These are phyloP conservation scores for Erebia aethiops DNA, from an alignment of 2,888 invertebrate species.

Conservation along the genomic window DNA sequence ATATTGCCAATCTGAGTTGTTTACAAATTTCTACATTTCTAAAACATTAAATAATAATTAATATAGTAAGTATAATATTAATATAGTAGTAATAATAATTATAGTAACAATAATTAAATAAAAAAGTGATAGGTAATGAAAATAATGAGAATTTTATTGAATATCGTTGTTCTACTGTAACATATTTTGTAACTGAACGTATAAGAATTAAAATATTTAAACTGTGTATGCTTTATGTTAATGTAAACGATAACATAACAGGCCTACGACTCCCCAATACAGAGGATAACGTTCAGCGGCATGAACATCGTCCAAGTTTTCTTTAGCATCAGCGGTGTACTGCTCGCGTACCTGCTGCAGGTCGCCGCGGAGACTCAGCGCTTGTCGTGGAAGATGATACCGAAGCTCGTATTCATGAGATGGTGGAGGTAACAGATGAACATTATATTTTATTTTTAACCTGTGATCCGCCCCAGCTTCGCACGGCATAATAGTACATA, in stretches of 20 bases:
- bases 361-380: not conserved
- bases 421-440: constrained; percentile 6
- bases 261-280: not conserved
- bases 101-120: too few species aligned
- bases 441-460: not conserved
- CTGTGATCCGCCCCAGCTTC: not conserved
- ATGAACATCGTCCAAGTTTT: not conserved
- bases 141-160: too few species aligned
- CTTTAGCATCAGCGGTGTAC: constrained; percentile 1
- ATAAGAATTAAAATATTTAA: too few species aligned
- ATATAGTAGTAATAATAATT: too few species aligned
- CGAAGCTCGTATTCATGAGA: not conserved
- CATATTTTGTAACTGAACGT: too few species aligned
- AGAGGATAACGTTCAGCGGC: not conserved
- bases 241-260: not conserved
- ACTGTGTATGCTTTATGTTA: not conserved
- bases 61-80: too few species aligned
- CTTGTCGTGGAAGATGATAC: not conserved
- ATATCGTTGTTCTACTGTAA: too few species aligned
- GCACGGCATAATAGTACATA: too few species aligned
- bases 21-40: too few species aligned
- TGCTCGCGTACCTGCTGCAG: constrained; percentile 2
- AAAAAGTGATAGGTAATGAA: too few species aligned
- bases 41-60: too few species aligned
- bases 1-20: too few species aligned